Base-by-base conservation (phyloP, 2,888 invertebrate genomes). In the Chrysolina haemoptera region DNA sequence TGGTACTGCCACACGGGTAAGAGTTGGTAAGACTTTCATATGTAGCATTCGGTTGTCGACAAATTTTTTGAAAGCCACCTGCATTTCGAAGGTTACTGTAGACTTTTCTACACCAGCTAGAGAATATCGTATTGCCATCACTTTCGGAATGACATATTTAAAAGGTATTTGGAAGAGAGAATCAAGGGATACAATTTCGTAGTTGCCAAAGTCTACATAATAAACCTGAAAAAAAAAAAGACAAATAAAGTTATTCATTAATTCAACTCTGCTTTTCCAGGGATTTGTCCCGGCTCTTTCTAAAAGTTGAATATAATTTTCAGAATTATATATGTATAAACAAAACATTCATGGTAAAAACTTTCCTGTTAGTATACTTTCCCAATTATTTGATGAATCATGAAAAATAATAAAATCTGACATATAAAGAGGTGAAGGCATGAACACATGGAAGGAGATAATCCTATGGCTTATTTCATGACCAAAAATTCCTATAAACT, bases 121-220 rank as follows among this genome's bases (percentile, higher is more conserved):
- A 46, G 93, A 91, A 81, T 95, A 94, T 80, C 94, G 90, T 85
- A 94, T 91, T 0, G 95, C 94, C 89, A 94, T 93, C 6, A 94
- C 93, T 88, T 92, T 92, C 0, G 93, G 92, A 72, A 91, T 90
- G 1, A 95, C 90, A 86, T 92, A 93, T 82, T 93, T 92, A 73
- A 92, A 90, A 0, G 95, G 94, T 79, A 95, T 92, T 85, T 94
- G 93, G 86, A 91, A 95, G 65, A 96, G 91, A 80, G 94, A 92
- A 78, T 92, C 91, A 76, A 92, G 92, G 0, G 93, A 90, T 12
- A 95, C 91, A 82, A 92, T 88, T 87, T 94, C 95, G 8, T 93
- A 93, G 83, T 94, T 94, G 40, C 95, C 95, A 85, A 93, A 95
- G 86, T 95, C 95, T 41, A 95, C 94, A 86, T 94, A 95, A 83